Evolutionary conservation across 1,140 invertebrate genomes (phyloP).

Genomic region (Conopomorpha cramerella): DNA sequence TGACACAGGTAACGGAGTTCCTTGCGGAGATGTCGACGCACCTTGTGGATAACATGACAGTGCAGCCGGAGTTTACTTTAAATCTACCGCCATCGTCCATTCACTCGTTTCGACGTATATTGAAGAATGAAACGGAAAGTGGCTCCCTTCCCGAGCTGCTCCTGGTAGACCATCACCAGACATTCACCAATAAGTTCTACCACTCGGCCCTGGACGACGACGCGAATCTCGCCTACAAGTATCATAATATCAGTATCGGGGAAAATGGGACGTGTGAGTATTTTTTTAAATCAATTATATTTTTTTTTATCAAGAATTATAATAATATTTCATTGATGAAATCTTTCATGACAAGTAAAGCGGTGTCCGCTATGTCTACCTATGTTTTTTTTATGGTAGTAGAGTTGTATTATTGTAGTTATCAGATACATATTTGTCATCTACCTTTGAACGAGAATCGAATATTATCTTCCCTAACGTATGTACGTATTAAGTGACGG

Average conservation of each 20-base stretch:
- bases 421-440: no score
- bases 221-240: conserved; percentile 63
- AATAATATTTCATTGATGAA: no score
- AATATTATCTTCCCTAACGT: no score
- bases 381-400: no score
- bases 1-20: conserved; percentile 24
- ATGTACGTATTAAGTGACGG: no score
- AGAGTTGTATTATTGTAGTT: no score
- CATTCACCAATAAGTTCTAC: conserved; percentile 80
- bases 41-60: conserved; percentile 31
- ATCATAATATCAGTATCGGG: conserved; percentile 61
- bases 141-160: conserved; percentile 67
- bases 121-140: conserved; percentile 38
- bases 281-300: no score
- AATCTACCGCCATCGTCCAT: conserved; percentile 84
- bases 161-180: conserved; percentile 67
- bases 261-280: conserved; percentile 38
- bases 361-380: no score
- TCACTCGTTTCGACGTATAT: conserved; percentile 77
- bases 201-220: conserved; percentile 81
- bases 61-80: conserved; percentile 27
- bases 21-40: conserved; percentile 17
- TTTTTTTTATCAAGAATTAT: no score
- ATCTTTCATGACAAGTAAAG: no score
- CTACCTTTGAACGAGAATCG: no score